Evolutionary conservation across 2,888 invertebrate species (phyloP).

Genomic region (Autographa gamma): DNA sequence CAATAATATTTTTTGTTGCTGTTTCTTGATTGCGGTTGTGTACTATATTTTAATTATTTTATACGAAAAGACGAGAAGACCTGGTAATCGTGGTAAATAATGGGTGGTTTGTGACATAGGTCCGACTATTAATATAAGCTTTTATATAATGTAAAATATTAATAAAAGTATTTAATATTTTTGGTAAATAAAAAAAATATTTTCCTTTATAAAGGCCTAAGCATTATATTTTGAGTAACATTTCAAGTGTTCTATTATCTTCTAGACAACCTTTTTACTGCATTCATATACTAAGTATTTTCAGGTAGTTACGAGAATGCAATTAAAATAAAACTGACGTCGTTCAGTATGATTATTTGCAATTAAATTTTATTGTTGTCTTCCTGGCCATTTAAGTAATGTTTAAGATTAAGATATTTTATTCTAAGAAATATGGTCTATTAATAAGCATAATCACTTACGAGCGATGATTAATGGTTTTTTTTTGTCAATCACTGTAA

Average conservation of each 20-base stretch:
- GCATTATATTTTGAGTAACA: no score
- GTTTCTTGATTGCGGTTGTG: neutral
- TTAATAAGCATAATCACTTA: neutral
- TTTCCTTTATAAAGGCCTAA: no score
- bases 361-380: constrained; percentile 23
- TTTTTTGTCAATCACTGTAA: neutral
- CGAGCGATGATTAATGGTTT: neutral
- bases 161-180: no score
- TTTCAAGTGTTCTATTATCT: neutral
- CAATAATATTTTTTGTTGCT: neutral
- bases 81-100: neutral
- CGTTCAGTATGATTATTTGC: constrained; percentile 1
- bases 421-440: constrained; percentile 6
- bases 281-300: constrained; percentile 5
- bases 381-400: constrained; percentile 10
- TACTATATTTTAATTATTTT: neutral
- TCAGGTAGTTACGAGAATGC: constrained; percentile 5
- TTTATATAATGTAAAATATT: no score
- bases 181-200: no score
- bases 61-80: neutral
- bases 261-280: neutral
- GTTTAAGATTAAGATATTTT: constrained; percentile 13
- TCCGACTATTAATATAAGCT: no score
- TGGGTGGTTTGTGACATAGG: neutral
- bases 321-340: constrained; percentile 26